A percentile compares a stretch with the other conserved stretches of the same genome.
phyloP scores from a whole-genome alignment of 2,113 vertebrate species.

The Holacanthus passer region DNA sequence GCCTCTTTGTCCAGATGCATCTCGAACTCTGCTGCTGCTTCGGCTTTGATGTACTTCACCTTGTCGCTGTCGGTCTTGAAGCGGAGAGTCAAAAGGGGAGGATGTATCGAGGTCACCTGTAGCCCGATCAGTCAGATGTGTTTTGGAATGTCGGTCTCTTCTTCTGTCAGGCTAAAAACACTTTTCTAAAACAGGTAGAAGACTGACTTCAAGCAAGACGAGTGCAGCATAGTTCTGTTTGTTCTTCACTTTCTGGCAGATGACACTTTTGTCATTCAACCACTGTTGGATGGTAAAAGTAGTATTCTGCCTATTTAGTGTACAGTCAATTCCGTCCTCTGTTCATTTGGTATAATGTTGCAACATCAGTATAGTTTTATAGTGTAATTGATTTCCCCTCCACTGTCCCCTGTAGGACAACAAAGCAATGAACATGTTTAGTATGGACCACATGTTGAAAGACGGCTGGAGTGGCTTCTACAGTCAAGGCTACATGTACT shows the following conservation, averaged over 20 bases:
- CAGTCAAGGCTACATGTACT: constrained; percentile 85
- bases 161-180: neutral
- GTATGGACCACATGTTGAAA: constrained; percentile 85
- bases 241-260: too few species aligned
- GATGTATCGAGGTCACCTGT: neutral
- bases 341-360: neutral
- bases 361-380: neutral
- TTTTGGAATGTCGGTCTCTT: neutral
- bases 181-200: neutral
- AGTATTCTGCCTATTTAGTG: neutral
- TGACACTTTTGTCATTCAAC: too few species aligned
- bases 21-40: constrained; percentile 17
- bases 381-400: neutral
- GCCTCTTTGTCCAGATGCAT: neutral
- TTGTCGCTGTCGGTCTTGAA: neutral
- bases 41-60: neutral
- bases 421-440: constrained; percentile 87
- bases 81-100: neutral
- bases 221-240: too few species aligned
- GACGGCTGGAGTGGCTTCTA: constrained; percentile 91
- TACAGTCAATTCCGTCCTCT: too few species aligned
- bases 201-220: neutral
- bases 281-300: neutral
- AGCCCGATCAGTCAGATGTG: neutral
- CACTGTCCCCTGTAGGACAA: constrained; percentile 81